These are phyloP conservation scores for Exocentrus adspersus DNA, from an alignment of 2,888 invertebrate species.

Conservation along the genomic window DNA sequence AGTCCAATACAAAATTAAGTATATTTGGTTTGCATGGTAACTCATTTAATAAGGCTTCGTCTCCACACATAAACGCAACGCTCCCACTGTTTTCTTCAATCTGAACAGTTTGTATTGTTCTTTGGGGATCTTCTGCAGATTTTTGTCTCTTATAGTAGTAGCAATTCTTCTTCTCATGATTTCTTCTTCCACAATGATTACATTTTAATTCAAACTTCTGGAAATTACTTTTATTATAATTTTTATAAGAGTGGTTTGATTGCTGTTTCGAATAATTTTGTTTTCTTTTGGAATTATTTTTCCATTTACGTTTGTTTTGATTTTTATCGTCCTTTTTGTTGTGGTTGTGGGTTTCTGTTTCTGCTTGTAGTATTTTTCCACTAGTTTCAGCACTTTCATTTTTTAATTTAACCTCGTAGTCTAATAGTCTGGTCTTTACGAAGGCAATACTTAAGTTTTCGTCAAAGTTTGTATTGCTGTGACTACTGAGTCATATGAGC, in stretches of 20 bases:
- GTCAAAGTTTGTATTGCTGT: constrained; percentile 57
- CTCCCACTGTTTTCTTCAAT: constrained; percentile 6
- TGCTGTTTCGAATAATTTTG: not conserved
- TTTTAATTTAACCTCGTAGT: constrained; percentile 22
- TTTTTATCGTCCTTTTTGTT: not conserved
- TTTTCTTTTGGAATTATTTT: not conserved
- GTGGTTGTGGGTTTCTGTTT: not conserved
- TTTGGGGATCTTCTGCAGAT: not conserved
- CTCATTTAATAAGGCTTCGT: not conserved
- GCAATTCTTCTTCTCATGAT: constrained; percentile 9
- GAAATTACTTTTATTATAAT: not conserved
- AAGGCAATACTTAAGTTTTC: constrained; percentile 52
- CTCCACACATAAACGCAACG: constrained; percentile 12
- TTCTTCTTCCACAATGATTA: not conserved
- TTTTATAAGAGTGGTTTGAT: not conserved
- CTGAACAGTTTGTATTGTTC: constrained; percentile 21
- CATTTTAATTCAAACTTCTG: not conserved
- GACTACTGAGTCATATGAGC: constrained; percentile 47
- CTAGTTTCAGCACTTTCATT: not conserved
- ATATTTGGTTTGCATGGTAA: not conserved
- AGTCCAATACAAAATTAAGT: constrained; percentile 23
- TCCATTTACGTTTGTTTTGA: too few relatives aligned
- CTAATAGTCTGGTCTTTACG: constrained; percentile 48
- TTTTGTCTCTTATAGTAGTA: constrained; percentile 3
- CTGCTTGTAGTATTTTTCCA: not conserved